Evolutionary conservation across 2,888 invertebrate species (phyloP).

Genomic region (Adelphocoris suturalis): DNA sequence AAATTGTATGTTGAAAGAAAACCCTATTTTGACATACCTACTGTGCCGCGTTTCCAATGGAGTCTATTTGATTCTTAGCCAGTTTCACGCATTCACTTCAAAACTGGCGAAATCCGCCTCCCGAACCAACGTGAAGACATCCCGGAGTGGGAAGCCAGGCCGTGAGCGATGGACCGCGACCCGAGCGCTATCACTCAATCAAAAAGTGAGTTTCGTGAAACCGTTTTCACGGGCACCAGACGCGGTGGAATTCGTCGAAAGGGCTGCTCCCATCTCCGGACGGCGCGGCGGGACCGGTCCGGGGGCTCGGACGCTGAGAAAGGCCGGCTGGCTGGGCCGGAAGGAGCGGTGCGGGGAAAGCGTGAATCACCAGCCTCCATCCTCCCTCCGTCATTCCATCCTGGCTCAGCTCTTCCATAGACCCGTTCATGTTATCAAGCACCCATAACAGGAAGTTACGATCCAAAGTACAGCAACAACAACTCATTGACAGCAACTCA

Average conservation of each 20-base stretch:
- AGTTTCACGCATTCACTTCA: too few relatives aligned
- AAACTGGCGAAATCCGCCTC: background rate
- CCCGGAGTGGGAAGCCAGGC: background rate
- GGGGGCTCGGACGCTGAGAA: background rate
- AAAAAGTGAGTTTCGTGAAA: slow-evolving; percentile 29
- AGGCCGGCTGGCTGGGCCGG: background rate
- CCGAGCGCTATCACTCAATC: slow-evolving; percentile 19
- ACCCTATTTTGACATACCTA: too few relatives aligned
- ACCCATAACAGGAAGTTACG: too few relatives aligned
- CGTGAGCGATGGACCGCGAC: slow-evolving; percentile 22
- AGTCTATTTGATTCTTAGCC: too few relatives aligned
- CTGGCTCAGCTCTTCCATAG: too few relatives aligned
- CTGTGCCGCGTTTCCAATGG: too few relatives aligned
- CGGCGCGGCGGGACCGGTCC: slow-evolving; percentile 8
- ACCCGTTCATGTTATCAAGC: too few relatives aligned
- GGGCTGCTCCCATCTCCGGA: background rate
- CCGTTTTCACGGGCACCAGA: slow-evolving; percentile 21
- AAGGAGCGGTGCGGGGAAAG: background rate
- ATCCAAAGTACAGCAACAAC: too few relatives aligned
- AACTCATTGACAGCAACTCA: too few relatives aligned
- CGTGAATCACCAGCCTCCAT: background rate
- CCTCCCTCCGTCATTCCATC: background rate
- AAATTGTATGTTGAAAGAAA: too few relatives aligned
- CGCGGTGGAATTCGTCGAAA: slow-evolving; percentile 41
- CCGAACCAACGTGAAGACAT: background rate